A percentile compares a stretch with the other conserved stretches of the same genome.
phyloP scores from a whole-genome alignment of 2,888 invertebrate genomes.

The Xylocampa areola region DNA sequence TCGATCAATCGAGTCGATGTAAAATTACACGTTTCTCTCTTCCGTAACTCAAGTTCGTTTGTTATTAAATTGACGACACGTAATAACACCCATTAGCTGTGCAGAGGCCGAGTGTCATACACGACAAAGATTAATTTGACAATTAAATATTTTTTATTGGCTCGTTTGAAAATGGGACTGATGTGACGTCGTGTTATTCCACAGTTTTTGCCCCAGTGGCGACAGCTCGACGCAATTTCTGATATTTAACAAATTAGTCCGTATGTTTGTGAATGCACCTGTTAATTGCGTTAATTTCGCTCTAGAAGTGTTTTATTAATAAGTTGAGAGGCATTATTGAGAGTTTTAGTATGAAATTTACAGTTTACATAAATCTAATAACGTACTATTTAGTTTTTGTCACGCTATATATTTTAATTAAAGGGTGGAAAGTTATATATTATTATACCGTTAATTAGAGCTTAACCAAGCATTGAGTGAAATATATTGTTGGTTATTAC shows the following conservation, averaged over 20 bases:
- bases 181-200: slow-evolving; percentile 17
- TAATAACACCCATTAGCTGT: slow-evolving; percentile 78
- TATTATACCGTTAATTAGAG: slow-evolving; percentile 33
- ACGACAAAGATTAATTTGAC: slow-evolving; percentile 72
- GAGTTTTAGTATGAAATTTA: slow-evolving; percentile 13
- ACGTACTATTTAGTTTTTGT: slow-evolving; percentile 17
- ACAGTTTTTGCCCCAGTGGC: slow-evolving; percentile 33
- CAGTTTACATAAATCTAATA: slow-evolving; percentile 15
- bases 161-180: slow-evolving; percentile 38
- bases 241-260: slow-evolving; percentile 52
- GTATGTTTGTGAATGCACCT: slow-evolving; percentile 35
- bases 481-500: slow-evolving; percentile 22
- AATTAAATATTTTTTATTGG: slow-evolving; percentile 54
- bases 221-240: slow-evolving; percentile 42
- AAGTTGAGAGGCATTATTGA: slow-evolving; percentile 11
- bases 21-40: slow-evolving; percentile 81
- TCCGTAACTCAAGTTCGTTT: slow-evolving; percentile 74
- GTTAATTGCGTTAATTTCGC: slow-evolving; percentile 34
- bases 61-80: slow-evolving; percentile 77
- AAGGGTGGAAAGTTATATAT: slow-evolving; percentile 18
- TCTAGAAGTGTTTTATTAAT: slow-evolving; percentile 16
- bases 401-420: slow-evolving; percentile 40
- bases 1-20: slow-evolving; percentile 72
- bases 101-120: slow-evolving; percentile 66
- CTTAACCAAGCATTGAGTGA: slow-evolving; percentile 23